phyloP scores from a whole-genome alignment of 2,888 invertebrate genomes.

The Noctua janthe region DNA sequence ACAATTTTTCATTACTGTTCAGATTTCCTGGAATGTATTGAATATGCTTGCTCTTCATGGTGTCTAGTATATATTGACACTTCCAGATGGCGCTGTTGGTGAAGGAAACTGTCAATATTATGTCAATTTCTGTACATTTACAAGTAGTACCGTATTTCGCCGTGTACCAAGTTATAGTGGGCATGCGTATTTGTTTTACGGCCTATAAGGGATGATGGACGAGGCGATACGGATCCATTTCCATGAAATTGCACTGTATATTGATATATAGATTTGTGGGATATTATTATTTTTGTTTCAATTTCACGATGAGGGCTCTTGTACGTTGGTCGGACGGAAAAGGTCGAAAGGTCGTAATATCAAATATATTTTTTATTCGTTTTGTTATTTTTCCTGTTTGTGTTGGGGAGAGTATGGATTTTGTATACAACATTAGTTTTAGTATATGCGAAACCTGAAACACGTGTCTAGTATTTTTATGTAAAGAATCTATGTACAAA shows the following conservation, averaged over 20 bases:
- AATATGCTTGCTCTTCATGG: conserved; percentile 21
- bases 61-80: conserved; percentile 1
- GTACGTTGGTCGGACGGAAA: neutral
- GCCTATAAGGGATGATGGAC: conserved; percentile 46
- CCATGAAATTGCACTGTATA: conserved; percentile 42
- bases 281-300: conserved; percentile 46
- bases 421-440: neutral
- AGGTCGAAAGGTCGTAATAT: conserved; percentile 6
- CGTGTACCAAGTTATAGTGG: conserved; percentile 17
- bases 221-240: conserved; percentile 36
- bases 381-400: conserved; percentile 12
- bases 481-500: too few relatives aligned
- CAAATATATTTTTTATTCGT: conserved; percentile 6
- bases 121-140: conserved; percentile 8
- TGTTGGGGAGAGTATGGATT: neutral
- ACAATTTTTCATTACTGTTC: conserved; percentile 45
- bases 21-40: conserved; percentile 36
- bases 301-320: conserved; percentile 33
- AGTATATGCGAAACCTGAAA: too few relatives aligned
- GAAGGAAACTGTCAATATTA: conserved; percentile 1
- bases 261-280: conserved; percentile 40
- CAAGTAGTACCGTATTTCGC: conserved; percentile 24
- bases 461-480: too few relatives aligned
- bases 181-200: conserved; percentile 45
- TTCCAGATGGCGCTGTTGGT: neutral